Base-by-base conservation (phyloP, 2,113 vertebrate species). In the Apodemus sylvaticus region DNA sequence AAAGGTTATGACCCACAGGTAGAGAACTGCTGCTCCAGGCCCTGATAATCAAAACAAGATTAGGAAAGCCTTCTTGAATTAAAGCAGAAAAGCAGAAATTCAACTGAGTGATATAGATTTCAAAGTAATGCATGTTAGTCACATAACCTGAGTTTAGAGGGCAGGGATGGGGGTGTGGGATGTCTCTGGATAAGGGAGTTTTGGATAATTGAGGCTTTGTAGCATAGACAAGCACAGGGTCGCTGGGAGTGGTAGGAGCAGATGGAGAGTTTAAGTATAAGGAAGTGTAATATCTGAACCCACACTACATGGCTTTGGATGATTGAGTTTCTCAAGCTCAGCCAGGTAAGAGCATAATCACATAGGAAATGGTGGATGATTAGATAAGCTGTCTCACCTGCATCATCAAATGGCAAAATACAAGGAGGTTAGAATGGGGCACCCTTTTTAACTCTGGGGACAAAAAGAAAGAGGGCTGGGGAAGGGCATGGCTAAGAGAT, bases 181-280 rank as follows among this genome's bases (percentile, higher is more conserved):
- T 5, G 24, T 94, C 96, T 97, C 74, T 96, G 79, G 60, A 86
- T 94, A 95, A 95, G 79, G 11, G 90, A 94, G 11, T 92, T 96
- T 58, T 39, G 96, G 87, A 79, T 94, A 83, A 93, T 87, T 17
- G 22, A 31, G 42, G 5, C 16, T 86, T 90, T 58, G 39, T 14
- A 60, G 62, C 60, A 51, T 66, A 62, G 66, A 74, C 64, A 92
- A 70, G 81, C 60, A 81, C 16, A 55, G 62, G 73, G 58, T 60
- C 60, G 19, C 8, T 20, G 39, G 12, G n/a, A 68, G 17, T 13
- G 8, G 42, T 22, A 79, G 93, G 20, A 86, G 62, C 51, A 71
- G 86, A 77, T 48, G 81, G 85, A 95, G 74, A 92, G 31, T 88
- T 85, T 29, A 58, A 86, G 53, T 55, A 51, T 22, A 77, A 90